These are phyloP conservation scores for Leptura quadrifasciata DNA, from an alignment of 2,888 invertebrate species.

Conservation along the genomic window DNA sequence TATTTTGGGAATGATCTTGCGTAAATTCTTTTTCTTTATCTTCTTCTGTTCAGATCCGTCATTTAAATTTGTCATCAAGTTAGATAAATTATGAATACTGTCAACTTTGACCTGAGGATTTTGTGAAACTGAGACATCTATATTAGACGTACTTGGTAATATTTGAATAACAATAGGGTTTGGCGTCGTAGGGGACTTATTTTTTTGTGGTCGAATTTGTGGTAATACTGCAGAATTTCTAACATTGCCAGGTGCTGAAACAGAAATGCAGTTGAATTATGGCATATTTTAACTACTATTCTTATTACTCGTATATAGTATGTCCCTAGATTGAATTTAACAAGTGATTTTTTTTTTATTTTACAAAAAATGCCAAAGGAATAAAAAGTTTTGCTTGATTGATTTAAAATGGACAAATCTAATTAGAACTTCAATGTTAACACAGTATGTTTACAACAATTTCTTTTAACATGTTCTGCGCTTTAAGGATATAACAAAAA, in stretches of 20 bases:
- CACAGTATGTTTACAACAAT: too few species aligned
- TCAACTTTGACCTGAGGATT: background rate
- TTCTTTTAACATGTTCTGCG: too few species aligned
- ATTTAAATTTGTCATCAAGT: background rate
- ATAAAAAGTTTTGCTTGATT: too few species aligned
- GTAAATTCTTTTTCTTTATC: constrained; percentile 15
- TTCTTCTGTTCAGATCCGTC: constrained; percentile 4
- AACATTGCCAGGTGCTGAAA: background rate
- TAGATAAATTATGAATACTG: background rate
- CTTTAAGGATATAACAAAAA: too few species aligned
- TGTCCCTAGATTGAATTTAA: too few species aligned
- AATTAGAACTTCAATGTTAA: too few species aligned
- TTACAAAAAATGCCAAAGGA: too few species aligned
- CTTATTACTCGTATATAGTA: too few species aligned
- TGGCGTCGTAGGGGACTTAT: background rate
- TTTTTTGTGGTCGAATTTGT: background rate
- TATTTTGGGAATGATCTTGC: constrained; percentile 39
- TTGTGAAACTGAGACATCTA: background rate
- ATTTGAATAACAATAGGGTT: constrained; percentile 29
- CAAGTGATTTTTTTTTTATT: too few species aligned
- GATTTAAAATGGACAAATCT: too few species aligned
- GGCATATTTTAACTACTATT: too few species aligned
- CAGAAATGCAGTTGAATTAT: background rate
- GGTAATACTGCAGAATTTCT: background rate
- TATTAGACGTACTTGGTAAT: constrained; percentile 8